Evolutionary conservation across 2,888 invertebrate species (phyloP).

Genomic region (Villa cingulata): DNA sequence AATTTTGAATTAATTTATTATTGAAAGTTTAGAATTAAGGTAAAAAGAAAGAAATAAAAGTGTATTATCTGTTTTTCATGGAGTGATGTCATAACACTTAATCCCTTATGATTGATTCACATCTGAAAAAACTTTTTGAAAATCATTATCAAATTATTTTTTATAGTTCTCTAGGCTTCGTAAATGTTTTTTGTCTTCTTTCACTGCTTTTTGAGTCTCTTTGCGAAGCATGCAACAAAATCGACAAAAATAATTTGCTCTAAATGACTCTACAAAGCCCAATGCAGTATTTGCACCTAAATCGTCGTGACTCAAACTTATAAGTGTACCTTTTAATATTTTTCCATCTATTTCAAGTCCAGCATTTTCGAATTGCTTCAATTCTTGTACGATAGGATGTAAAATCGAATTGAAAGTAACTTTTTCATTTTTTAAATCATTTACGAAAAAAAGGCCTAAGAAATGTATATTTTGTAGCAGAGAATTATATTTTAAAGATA

Average conservation of each 20-base stretch:
- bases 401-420: constrained; percentile 1
- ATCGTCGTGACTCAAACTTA: constrained; percentile 5
- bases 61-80: too few relatives aligned
- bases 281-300: not conserved
- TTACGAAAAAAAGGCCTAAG: constrained; percentile 2
- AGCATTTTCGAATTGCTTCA: constrained; percentile 5
- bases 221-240: not conserved
- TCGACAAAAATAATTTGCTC: not conserved
- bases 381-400: not conserved
- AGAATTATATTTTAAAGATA: constrained; percentile 3
- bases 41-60: too few relatives aligned
- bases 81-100: not conserved
- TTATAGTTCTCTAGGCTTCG: not conserved
- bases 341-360: constrained; percentile 6
- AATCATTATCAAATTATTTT: not conserved
- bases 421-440: constrained; percentile 7
- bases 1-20: too few relatives aligned
- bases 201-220: not conserved
- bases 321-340: constrained; percentile 7
- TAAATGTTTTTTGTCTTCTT: not conserved
- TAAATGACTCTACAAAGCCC: not conserved
- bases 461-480: constrained; percentile 3
- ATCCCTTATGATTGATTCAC: not conserved
- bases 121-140: not conserved
- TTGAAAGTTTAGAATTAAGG: too few relatives aligned